Percentiles rank a stretch among this genome's conserved stretches.
Evolutionary conservation across 2,888 invertebrate genomes (phyloP).

Genomic region (Hypolimnas misippus): DNA sequence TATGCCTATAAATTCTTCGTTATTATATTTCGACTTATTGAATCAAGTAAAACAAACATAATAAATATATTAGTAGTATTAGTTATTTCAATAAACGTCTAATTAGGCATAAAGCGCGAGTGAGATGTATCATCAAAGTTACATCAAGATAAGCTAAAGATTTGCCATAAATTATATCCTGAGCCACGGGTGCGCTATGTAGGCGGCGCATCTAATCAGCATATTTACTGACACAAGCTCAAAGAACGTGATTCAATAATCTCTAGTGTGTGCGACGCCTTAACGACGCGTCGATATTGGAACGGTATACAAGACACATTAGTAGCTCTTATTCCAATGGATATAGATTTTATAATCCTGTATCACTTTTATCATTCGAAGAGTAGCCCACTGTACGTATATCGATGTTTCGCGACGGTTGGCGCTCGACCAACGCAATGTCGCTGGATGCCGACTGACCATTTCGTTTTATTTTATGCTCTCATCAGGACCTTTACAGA

Average conservation of each 20-base stretch:
- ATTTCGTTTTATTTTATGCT: slow-evolving; percentile 77
- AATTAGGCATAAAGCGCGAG: slow-evolving; percentile 11
- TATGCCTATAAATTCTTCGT: too few species aligned
- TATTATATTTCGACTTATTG: not conserved
- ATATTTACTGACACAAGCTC: slow-evolving; percentile 39
- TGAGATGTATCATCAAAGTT: slow-evolving; percentile 24
- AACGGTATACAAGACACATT: slow-evolving; percentile 1
- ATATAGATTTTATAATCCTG: slow-evolving; percentile 21
- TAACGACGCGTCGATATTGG: slow-evolving; percentile 40
- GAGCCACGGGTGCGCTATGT: slow-evolving; percentile 27
- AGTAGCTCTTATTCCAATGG: slow-evolving; percentile 26
- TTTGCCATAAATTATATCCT: slow-evolving; percentile 32
- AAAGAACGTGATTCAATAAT: slow-evolving; percentile 41
- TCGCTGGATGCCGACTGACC: slow-evolving; percentile 64
- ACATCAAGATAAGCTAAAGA: slow-evolving; percentile 28
- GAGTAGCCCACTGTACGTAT: slow-evolving; percentile 29
- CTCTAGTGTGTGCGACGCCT: slow-evolving; percentile 33
- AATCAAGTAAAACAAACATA: not conserved
- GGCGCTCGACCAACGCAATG: slow-evolving; percentile 75
- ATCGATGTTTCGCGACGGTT: slow-evolving; percentile 57
- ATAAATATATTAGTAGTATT: not conserved
- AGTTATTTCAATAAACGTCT: not conserved
- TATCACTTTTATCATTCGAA: slow-evolving; percentile 15
- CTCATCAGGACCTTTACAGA: slow-evolving; percentile 72
- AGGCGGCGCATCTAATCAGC: slow-evolving; percentile 40